Evolutionary conservation across 2,797 vertebrate genomes (phyloP).

Genomic region (Cyclopterus lumpus): DNA sequence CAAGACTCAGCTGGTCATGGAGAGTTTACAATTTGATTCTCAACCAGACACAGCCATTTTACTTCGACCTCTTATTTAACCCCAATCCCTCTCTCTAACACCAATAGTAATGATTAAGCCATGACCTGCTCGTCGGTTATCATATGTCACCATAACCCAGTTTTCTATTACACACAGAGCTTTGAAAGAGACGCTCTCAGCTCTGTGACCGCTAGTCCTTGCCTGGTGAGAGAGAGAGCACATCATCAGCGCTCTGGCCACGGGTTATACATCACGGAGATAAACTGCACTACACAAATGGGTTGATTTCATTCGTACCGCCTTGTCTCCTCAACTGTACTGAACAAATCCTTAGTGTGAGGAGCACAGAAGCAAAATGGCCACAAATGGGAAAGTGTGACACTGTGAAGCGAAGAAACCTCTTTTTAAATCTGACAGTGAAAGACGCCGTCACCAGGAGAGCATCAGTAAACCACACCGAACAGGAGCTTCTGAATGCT

Average conservation of each 20-base stretch:
- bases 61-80: conserved; percentile 47
- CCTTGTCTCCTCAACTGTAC: conserved; percentile 32
- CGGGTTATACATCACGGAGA: conserved; percentile 44
- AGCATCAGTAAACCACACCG: conserved; percentile 28
- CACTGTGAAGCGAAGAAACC: conserved; percentile 63
- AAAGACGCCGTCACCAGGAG: conserved; percentile 57
- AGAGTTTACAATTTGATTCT: conserved; percentile 41
- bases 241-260: conserved; percentile 36
- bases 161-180: conserved; percentile 36
- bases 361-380: conserved; percentile 16
- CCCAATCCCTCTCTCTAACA: conserved; percentile 26
- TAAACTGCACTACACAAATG: conserved; percentile 43
- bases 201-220: conserved; percentile 22
- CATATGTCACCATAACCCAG: conserved; percentile 38
- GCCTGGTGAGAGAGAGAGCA: conserved; percentile 36
- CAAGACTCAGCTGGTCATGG: conserved; percentile 38
- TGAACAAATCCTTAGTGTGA: conserved; percentile 16
- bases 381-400: conserved; percentile 26
- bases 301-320: conserved; percentile 39
- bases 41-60: conserved; percentile 38
- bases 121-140: conserved; percentile 44
- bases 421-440: conserved; percentile 46
- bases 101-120: conserved; percentile 41
- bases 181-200: conserved; percentile 29
- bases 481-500: conserved; percentile 45